A percentile compares a stretch with the other conserved stretches of the same genome.
phyloP scores from a whole-genome alignment of 1,140 invertebrate species.

The Neodiprion pinetum region DNA sequence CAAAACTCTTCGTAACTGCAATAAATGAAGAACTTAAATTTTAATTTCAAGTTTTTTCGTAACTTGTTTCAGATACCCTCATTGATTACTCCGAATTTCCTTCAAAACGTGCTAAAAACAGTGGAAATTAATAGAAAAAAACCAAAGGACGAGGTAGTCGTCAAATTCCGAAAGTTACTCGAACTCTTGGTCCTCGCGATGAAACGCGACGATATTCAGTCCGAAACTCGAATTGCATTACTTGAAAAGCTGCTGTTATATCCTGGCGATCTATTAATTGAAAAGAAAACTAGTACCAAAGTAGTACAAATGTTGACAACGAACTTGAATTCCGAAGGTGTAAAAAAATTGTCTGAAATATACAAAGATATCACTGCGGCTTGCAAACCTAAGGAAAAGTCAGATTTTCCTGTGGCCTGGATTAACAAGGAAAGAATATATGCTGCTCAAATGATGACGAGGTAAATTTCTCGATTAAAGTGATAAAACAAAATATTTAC shows the following conservation, averaged over 20 bases:
- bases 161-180: conserved; percentile 62
- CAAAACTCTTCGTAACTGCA: too few relatives aligned
- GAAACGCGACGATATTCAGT: conserved; percentile 58
- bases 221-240: conserved; percentile 63
- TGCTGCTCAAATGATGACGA: conserved; percentile 69
- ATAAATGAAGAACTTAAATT: neutral
- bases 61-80: conserved; percentile 51
- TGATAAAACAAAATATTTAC: conserved; percentile 11
- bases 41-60: neutral
- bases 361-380: conserved; percentile 67
- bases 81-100: conserved; percentile 64
- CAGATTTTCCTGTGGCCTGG: conserved; percentile 63
- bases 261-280: conserved; percentile 74
- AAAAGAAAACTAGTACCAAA: conserved; percentile 72
- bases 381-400: conserved; percentile 57
- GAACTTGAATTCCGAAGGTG: conserved; percentile 65
- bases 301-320: conserved; percentile 68
- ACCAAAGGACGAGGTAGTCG: conserved; percentile 56
- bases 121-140: conserved; percentile 61
- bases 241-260: conserved; percentile 70
- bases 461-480: conserved; percentile 34
- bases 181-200: conserved; percentile 60
- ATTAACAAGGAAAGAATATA: conserved; percentile 72
- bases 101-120: conserved; percentile 65
- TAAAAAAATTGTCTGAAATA: conserved; percentile 67